Base-by-base conservation (phyloP, 2,888 invertebrate species). In the Patella pellucida region DNA sequence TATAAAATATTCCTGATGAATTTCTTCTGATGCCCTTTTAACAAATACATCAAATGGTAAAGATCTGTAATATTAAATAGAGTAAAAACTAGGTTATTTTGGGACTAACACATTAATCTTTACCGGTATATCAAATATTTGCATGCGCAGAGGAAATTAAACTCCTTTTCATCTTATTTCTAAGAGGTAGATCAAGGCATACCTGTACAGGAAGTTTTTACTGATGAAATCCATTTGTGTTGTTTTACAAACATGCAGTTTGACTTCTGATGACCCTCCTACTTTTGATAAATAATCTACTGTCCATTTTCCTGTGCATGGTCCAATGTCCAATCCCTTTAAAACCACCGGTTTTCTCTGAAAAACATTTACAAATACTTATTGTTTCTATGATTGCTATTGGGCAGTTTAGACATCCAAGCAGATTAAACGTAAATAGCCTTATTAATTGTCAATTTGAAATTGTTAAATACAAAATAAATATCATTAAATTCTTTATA, bases 191-290 rank as follows among this genome's bases (percentile, higher is more conserved):
- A 19, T 62, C 41, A 15, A 0, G 27, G 54, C 27, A 41, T 31
- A 31, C 91, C 91, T 92, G 85, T 93, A 93, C 1, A 87, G 74
- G 85, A 93, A 93, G 81, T 93, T 93, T 83, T 92, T 93, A 54
- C 87, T 86, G 31, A 92, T 86, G 83, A 93, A 93, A 85, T 93
- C 91, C 90, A 93, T 90, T 76, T 89, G 88, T 27, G 89, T 85
- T 23, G 85, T 85, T 67, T 85, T 79, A 52, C 92, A 91, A n/a
- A 92, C 92, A 84, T 93, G 93, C 75, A 92, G 89, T 85, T 91
- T 92, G 2, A 92, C 92, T 56, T 87, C 85, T 69, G 87, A 86
- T n/a, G 87, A 82, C 16, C 90, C 89, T 14, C 91, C 87, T 71
- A 86, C 82, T 3, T 87, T 78, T n/a, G 86, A 83, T 56, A 93